Conservation (phyloP, 1,140 invertebrate genomes). For the Samia ricini region DNA sequence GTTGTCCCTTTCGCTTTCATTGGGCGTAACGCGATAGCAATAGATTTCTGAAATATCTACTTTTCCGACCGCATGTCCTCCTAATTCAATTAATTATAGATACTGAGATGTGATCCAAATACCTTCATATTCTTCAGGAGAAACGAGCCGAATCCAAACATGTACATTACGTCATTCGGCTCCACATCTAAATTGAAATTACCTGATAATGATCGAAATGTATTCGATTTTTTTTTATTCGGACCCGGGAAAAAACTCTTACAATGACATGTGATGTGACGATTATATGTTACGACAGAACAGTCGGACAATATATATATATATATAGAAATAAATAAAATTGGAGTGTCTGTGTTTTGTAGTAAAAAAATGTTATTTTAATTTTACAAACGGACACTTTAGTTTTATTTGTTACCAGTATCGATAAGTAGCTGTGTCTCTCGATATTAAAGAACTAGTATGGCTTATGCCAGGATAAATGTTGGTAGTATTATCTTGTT, state of each 20-base stretch:
- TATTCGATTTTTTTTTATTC: neutral
- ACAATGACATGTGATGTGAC: neutral
- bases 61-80: no score
- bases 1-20: no score
- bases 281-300: neutral
- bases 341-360: no score
- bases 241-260: neutral
- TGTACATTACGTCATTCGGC: constrained; percentile 33
- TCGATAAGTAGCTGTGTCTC: neutral
- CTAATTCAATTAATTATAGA: no score
- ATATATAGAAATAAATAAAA: no score
- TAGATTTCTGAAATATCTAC: no score
- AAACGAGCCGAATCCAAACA: constrained; percentile 31
- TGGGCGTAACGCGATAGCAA: no score
- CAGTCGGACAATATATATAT: neutral
- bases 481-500: no score
- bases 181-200: constrained; percentile 23
- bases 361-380: no score
- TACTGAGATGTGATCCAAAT: constrained; percentile 11
- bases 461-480: no score
- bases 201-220: constrained; percentile 18
- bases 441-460: no score
- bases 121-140: constrained; percentile 37
- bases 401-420: neutral
- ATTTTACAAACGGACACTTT: no score